Evolutionary conservation across 2,797 vertebrate genomes (phyloP).

Genomic region (Pipistrellus pipistrellus): DNA sequence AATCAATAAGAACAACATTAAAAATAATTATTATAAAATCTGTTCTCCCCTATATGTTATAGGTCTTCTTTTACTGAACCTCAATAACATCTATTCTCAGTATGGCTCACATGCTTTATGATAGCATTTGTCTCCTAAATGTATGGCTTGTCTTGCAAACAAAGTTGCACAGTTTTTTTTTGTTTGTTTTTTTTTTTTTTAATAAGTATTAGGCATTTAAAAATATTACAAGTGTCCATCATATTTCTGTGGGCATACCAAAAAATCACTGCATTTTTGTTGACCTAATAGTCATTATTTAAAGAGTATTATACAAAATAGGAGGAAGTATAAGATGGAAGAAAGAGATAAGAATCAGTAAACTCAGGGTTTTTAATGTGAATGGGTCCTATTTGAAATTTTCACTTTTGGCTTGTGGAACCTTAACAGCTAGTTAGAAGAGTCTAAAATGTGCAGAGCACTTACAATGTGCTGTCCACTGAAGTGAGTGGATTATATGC

Average conservation of each 20-base stretch:
- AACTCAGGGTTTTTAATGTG: background rate
- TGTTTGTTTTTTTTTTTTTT: background rate
- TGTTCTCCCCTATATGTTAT: background rate
- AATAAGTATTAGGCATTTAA: background rate
- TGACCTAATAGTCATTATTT: background rate
- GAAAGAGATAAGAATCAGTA: background rate
- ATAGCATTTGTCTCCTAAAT: background rate
- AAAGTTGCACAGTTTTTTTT: background rate
- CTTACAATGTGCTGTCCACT: background rate
- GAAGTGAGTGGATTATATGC: constrained; percentile 35
- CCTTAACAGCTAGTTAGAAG: background rate
- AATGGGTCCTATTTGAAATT: background rate
- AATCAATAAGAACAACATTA: background rate
- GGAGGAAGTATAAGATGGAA: background rate
- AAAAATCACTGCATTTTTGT: background rate
- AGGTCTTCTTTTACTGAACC: background rate
- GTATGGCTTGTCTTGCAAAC: background rate
- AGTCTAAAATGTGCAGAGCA: background rate
- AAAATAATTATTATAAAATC: background rate
- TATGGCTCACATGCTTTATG: background rate
- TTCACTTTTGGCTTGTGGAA: background rate
- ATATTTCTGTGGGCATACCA: background rate
- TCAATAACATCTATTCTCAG: background rate
- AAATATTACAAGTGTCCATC: background rate
- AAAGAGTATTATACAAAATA: background rate